Evolutionary conservation across 2,797 vertebrate genomes (phyloP), one percentile per base, ranked within the genome.

Genomic region (Periparus ater): DNA sequence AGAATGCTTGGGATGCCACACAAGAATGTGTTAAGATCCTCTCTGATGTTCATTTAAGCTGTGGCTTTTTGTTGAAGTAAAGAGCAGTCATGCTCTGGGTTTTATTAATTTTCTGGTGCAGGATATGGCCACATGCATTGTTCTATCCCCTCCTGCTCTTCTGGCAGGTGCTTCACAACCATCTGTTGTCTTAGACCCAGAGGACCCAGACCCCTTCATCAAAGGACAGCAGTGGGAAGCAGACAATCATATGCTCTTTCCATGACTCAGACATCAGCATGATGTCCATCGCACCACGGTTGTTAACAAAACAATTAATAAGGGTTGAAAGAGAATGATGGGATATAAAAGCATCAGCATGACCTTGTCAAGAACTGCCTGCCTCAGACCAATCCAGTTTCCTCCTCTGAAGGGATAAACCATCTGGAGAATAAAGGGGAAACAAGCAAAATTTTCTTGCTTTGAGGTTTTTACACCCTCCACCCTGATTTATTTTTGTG

Each of bases 161-260:
- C 87, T 96, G 97, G 91, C 95, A 94, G 92, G 86, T 94, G 92
- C 67, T 96, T 96, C 60, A 42, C 40, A 26, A 85, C 55, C 89
- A 91, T 95, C 82, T 96, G 93, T 53, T 89, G 51, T 70, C 88
- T 92, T 65, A 95, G 77, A 36, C 77, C 30, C 67, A 71, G 89
- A 93, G 61, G 71, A 91, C 81, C 17, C 70, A 94, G 81, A 75
- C 10, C 42, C 25, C 29, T 89, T 88, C 82, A 90, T 91, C 89
- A 93, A 93, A 96, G 76, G 74, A 81, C 30, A 96, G 74, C 82
- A 82, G 91, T 11, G 10, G 82, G 82, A 95, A 91, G 65, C 61
- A 91, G 83, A 79, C 30, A 78, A 51, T 68, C 48, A 45, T 42
- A 61, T 54, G 60, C 30, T 61, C 40, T 75, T 81, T 58, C 88